Percentiles rank a stretch among this genome's conserved stretches.
These are phyloP conservation scores for Oenanthe melanoleuca DNA, from an alignment of 2,113 vertebrate species.

Conservation along the genomic window DNA sequence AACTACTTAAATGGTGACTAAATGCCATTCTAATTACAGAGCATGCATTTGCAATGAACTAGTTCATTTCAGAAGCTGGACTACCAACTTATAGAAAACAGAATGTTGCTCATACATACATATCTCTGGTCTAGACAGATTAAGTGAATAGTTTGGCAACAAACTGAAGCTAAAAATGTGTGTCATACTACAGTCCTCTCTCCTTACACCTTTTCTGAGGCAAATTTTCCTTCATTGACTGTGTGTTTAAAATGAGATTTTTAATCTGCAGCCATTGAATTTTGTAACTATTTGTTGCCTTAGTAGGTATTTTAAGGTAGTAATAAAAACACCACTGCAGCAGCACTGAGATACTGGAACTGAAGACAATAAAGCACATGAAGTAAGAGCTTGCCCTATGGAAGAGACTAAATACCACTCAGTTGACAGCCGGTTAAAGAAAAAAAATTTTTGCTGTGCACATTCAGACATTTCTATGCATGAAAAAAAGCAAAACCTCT, in stretches of 20 bases:
- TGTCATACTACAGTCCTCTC: not conserved
- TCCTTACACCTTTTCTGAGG: not conserved
- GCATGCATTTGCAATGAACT: conserved; percentile 41
- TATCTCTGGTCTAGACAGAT: conserved; percentile 54
- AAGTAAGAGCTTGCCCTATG: not conserved
- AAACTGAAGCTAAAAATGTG: not conserved
- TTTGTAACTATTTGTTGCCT: not conserved
- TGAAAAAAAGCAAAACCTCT: not conserved
- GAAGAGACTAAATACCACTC: not conserved
- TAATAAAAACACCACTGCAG: not conserved
- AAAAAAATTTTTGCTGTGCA: not conserved
- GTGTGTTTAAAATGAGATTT: not conserved
- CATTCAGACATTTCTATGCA: not conserved
- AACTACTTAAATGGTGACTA: conserved; percentile 55
- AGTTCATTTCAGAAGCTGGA: conserved; percentile 17
- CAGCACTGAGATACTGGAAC: not conserved
- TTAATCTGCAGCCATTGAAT: not conserved
- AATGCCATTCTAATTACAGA: conserved; percentile 61
- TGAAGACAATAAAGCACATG: not conserved
- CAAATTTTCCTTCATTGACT: not conserved
- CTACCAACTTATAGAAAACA: not conserved
- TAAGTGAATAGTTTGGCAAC: conserved; percentile 29
- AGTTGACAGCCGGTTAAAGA: not conserved
- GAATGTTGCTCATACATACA: not conserved
- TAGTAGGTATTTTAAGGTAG: not conserved